Conservation (phyloP, 2,797 vertebrate species). For the Parauchenoglanis punctatus region DNA sequence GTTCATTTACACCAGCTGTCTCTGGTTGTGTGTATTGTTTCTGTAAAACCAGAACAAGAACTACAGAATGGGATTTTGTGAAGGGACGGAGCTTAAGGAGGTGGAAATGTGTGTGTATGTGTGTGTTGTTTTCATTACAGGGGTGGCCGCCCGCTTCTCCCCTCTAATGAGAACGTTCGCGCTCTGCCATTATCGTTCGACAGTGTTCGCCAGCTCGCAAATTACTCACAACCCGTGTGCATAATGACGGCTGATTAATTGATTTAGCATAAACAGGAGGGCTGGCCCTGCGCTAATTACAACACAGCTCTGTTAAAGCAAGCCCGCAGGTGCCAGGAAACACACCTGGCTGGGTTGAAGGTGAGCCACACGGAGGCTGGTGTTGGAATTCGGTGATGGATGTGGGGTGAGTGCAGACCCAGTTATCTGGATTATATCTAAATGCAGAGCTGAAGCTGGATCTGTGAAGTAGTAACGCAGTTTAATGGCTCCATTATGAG, state of each 20-base stretch:
- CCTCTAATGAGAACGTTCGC: conserved; percentile 76
- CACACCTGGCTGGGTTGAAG: conserved; percentile 52
- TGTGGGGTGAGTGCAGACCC: conserved; percentile 9
- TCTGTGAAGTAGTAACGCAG: background rate
- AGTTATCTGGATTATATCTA: background rate
- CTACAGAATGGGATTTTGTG: background rate
- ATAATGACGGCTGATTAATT: conserved; percentile 83
- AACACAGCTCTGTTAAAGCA: conserved; percentile 62
- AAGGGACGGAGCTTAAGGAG: background rate
- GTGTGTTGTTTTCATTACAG: conserved; percentile 70
- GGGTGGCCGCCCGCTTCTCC: conserved; percentile 70
- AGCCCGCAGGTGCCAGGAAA: conserved; percentile 69
- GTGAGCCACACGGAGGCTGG: background rate
- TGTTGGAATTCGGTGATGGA: conserved; percentile 10
- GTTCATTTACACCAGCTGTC: background rate
- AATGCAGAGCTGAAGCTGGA: background rate
- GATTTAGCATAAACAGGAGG: conserved; percentile 81
- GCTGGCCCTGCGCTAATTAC: conserved; percentile 75
- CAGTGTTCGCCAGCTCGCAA: conserved; percentile 72
- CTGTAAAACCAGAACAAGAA: background rate
- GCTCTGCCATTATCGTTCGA: conserved; percentile 74
- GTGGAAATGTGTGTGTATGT: background rate
- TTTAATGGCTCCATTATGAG: conserved; percentile 40
- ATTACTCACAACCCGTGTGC: conserved; percentile 77
- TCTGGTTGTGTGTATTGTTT: background rate